Evolutionary conservation across 2,797 vertebrate species (phyloP).

Genomic region (Oceanodroma leucorhoa): DNA sequence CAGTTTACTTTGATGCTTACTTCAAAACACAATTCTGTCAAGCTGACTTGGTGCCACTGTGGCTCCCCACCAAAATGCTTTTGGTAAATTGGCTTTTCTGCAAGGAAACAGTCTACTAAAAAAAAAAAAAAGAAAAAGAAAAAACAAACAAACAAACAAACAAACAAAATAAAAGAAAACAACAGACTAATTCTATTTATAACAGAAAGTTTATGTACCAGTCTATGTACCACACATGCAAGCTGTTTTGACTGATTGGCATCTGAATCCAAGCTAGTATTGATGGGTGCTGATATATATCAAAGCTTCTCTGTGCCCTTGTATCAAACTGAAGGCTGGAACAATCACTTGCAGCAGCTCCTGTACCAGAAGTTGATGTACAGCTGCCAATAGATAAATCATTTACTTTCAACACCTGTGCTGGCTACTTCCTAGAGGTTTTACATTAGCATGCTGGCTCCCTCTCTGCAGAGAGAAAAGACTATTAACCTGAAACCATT

Average conservation of each 20-base stretch:
- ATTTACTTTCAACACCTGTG: conserved; percentile 25
- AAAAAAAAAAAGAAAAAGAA: background rate
- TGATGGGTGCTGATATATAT: background rate
- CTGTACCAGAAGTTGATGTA: background rate
- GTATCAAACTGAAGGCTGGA: background rate
- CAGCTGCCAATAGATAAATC: conserved; percentile 25
- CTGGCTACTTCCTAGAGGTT: background rate
- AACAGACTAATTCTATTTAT: background rate
- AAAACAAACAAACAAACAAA: too few species aligned
- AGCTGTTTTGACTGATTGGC: background rate
- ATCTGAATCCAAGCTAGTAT: background rate
- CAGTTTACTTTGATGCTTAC: background rate
- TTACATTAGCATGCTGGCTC: conserved; percentile 1
- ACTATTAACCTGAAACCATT: background rate
- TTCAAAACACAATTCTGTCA: background rate
- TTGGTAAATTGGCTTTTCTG: background rate
- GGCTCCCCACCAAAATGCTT: background rate
- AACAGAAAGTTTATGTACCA: background rate
- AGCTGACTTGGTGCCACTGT: background rate
- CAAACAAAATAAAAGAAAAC: background rate
- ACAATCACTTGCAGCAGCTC: background rate
- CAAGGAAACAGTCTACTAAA: background rate
- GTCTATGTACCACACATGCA: background rate
- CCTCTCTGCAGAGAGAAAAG: background rate
- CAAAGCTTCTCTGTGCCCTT: background rate